Conservation (phyloP, 2,797 vertebrate species). For the Chrosomus eos region DNA sequence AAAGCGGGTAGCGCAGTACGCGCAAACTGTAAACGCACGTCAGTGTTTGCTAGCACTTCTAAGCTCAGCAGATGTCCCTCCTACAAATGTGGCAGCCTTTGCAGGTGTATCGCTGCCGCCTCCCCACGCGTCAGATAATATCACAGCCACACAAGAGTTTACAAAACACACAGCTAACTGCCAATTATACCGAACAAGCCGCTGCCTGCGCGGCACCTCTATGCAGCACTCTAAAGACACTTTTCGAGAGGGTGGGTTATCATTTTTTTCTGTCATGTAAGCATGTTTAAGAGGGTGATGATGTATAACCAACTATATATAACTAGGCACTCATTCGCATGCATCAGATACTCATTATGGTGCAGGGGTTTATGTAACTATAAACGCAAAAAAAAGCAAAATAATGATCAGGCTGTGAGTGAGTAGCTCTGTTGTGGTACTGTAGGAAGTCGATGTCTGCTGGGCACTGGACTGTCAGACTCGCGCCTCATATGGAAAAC, state of each 20-base stretch:
- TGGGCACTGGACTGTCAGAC: not conserved
- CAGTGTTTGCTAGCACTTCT: conserved; percentile 40
- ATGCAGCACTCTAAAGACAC: conserved; percentile 42
- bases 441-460: not conserved
- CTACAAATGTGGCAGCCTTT: conserved; percentile 58
- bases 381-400: not conserved
- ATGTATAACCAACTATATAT: conserved; percentile 13
- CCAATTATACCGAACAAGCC: conserved; percentile 63
- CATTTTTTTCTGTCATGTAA: conserved; percentile 21
- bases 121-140: conserved; percentile 57
- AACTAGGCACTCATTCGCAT: not conserved
- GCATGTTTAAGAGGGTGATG: conserved; percentile 24
- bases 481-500: conserved; percentile 4
- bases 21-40: conserved; percentile 1
- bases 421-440: not conserved
- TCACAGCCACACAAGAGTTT: conserved; percentile 62
- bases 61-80: conserved; percentile 66
- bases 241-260: conserved; percentile 39
- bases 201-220: conserved; percentile 51
- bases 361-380: conserved; percentile 8
- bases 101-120: conserved; percentile 61
- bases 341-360: conserved; percentile 21
- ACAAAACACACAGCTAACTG: conserved; percentile 65
- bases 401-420: conserved; percentile 19
- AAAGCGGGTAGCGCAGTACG: not conserved